Base-by-base conservation (phyloP, 2,888 invertebrate genomes). In the Ochropacha duplaris region DNA sequence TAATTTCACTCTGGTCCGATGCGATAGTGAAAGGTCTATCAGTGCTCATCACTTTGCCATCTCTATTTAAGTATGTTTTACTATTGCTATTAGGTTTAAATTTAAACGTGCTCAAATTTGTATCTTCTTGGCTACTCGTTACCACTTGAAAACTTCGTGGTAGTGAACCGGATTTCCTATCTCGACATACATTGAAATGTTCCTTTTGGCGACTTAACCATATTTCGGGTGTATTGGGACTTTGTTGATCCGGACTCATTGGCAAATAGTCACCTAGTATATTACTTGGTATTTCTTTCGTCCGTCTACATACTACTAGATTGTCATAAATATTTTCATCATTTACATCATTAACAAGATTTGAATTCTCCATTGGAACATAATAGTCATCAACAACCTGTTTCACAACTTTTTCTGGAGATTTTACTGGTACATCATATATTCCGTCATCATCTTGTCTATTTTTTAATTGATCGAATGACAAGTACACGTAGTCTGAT, bases 61-160 rank as follows among this genome's bases (percentile, higher is more conserved):
- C 94, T 71, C 94, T 88, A 57, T 94, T 94, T 11, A 94, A 75
- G 71, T 94, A 94, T 1, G 91, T 90, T 71, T 93, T 93, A 58
- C 87, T 90, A 60, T 85, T 92, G 61, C 85, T 78, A 75, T 86
- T 87, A 60, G 89, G 86, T 80, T 89, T 88, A 79, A 83, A 88
- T 87, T 90, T 90, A 77, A 88, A 87, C 16, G 87, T 83, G 54
- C 78, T 88, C 57, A 84, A 77, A 62, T 86, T 86, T 54, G 72
- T 84, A 26, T 93, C 92, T 44, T 94, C 93, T 66, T 89, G 93
- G 56, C 91, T 93, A 69, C 93, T 93, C 2, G 94, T 92, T 50
- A 93, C 88, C 28, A 95, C 93, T 84, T 96, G 96, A 72, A 97
- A 97, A 72, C 96, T 96, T 69, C 97, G 93, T 0, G 97, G 96